Base-by-base conservation (phyloP, 2,888 invertebrate species). In the Penaeus monodon region DNA sequence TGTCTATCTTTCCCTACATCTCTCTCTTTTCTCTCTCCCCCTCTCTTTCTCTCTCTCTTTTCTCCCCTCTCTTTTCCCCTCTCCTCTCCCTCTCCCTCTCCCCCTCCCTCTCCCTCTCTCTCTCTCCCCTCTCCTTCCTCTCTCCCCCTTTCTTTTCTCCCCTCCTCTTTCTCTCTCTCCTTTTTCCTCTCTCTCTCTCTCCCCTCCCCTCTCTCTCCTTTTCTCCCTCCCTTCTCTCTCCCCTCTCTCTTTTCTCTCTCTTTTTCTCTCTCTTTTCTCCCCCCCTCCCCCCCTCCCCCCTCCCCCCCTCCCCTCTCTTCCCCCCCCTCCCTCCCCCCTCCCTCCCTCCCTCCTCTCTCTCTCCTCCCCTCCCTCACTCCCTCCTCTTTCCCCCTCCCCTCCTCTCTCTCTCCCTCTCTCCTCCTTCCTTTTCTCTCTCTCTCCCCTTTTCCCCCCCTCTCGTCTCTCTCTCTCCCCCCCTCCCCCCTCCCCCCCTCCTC, bases 301-400 rank as follows among this genome's bases (percentile, higher is more conserved):
- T 12, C 8, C 12, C 6, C 33, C 8, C 10, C 29, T 8, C 8
- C 12, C 29, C 33, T 33, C 33, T 74, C 10, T 27, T 8, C 29
- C 74, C 3, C 33, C 29, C 33, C 8, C 29, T 74, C 74, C 29
- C 74, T 74, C 29, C 74, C 8, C 74, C 6, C 74, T 33, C 33
- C 8, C 33, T 74, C 74, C 8, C 29, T 33, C 8, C 33, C 29
- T 10, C 8, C 74, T 74, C 74, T 33, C 33, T 74, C 74, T 74
- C 74, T 74, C 74, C 29, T 33, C 29, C 74, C 29, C 74, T 74
- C 33, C 29, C 33, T n/a, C n/a, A n/a, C n/a, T n/a, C n/a, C n/a
- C n/a, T n/a, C n/a, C n/a, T n/a, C n/a, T n/a, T n/a, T n/a, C n/a
- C n/a, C n/a, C n/a, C n/a, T n/a, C n/a, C n/a, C n/a, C n/a, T n/a